These are phyloP conservation scores for Plebejus anna DNA, from an alignment of 2,888 invertebrate genomes.

Conservation along the genomic window DNA sequence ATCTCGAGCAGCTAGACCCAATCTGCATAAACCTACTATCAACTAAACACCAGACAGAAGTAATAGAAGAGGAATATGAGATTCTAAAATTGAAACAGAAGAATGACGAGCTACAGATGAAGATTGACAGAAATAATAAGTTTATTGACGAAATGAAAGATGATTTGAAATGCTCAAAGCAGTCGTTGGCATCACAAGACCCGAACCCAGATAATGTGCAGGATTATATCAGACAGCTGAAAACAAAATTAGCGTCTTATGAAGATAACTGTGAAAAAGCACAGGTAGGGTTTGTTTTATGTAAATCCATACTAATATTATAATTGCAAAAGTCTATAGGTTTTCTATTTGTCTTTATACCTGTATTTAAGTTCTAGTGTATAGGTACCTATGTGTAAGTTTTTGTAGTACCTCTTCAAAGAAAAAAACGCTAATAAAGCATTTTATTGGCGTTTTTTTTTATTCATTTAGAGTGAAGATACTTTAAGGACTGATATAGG, in stretches of 20 bases:
- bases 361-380: too few relatives aligned
- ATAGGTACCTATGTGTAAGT: too few relatives aligned
- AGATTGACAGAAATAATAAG: constrained; percentile 60
- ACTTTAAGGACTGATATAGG: too few relatives aligned
- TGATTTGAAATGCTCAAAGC: constrained; percentile 56
- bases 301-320: background rate
- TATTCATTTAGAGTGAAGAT: too few relatives aligned
- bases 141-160: constrained; percentile 52
- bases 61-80: constrained; percentile 60
- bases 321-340: too few relatives aligned
- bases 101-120: constrained; percentile 54
- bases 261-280: constrained; percentile 62
- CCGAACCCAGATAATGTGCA: constrained; percentile 61
- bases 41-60: constrained; percentile 48
- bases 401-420: too few relatives aligned
- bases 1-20: constrained; percentile 53
- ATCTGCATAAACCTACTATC: constrained; percentile 54
- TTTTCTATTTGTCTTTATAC: too few relatives aligned
- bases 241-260: constrained; percentile 62
- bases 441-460: too few relatives aligned
- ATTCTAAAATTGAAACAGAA: constrained; percentile 61
- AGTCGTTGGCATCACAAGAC: constrained; percentile 47
- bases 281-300: constrained; percentile 49
- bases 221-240: constrained; percentile 61
- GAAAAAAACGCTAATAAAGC: too few relatives aligned